Evolutionary conservation across 2,113 vertebrate species (phyloP).

Genomic region (Atractosteus spatula): DNA sequence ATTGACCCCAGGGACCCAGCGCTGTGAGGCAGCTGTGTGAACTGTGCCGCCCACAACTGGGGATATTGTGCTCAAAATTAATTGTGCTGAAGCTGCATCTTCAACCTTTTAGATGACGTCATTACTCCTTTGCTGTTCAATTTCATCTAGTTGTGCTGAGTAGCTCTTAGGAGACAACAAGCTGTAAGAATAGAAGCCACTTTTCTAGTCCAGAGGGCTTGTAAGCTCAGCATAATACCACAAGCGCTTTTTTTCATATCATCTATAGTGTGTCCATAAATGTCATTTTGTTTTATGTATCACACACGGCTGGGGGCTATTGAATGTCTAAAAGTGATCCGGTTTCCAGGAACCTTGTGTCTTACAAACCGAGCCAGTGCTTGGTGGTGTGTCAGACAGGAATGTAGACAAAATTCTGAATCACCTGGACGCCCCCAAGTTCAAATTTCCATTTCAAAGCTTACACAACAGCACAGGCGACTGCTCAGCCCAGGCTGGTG

Average conservation of each 20-base stretch:
- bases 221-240: no score
- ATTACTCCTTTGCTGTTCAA: no score
- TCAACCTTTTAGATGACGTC: no score
- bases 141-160: no score
- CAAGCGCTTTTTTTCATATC: not conserved
- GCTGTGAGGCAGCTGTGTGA: no score
- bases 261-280: conserved; percentile 26
- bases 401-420: conserved; percentile 18
- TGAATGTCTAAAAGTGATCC: conserved; percentile 46
- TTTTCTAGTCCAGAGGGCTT: no score
- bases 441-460: conserved; percentile 45
- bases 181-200: no score
- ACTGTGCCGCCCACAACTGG: no score
- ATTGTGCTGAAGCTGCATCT: no score
- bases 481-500: not conserved
- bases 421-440: conserved; percentile 43
- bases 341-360: conserved; percentile 38
- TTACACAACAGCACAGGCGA: conserved; percentile 42
- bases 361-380: conserved; percentile 24
- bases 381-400: conserved; percentile 29
- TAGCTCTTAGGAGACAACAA: no score
- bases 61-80: no score
- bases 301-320: conserved; percentile 23
- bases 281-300: conserved; percentile 24
- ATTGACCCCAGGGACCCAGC: no score